Conservation (phyloP, 2,113 vertebrate genomes). For the Ochotona princeps region DNA sequence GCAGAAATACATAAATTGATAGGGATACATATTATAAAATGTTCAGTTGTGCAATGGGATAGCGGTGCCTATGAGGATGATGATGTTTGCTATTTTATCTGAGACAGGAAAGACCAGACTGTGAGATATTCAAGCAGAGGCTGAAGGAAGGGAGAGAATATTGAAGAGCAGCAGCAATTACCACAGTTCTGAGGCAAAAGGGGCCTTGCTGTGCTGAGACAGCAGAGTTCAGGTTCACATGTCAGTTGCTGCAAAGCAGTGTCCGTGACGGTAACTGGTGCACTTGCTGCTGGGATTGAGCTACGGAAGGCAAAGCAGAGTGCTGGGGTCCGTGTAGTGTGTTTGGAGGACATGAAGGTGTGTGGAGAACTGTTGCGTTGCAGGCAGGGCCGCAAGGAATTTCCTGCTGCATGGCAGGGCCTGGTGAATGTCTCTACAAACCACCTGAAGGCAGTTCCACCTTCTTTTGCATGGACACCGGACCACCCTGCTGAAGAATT, state of each 20-base stretch:
- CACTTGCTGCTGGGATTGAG: neutral
- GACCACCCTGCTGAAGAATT: too few species aligned
- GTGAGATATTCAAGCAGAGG: neutral
- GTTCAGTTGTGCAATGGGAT: neutral
- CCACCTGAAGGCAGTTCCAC: too few species aligned
- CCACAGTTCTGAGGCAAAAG: neutral
- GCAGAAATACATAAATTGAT: neutral
- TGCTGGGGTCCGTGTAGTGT: too few species aligned
- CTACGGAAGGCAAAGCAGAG: neutral
- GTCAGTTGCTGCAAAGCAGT: neutral
- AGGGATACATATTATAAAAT: neutral
- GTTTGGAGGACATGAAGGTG: too few species aligned
- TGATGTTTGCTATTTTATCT: accelerated
- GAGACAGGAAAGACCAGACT: neutral
- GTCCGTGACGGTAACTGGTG: neutral
- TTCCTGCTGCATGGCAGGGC: too few species aligned
- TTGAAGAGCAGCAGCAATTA: neutral
- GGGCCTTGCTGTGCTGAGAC: neutral
- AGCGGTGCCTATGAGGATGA: neutral
- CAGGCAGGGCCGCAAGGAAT: too few species aligned
- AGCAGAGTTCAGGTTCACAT: neutral
- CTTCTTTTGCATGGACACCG: too few species aligned
- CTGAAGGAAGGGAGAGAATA: neutral
- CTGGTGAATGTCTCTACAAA: too few species aligned
- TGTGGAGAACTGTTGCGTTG: too few species aligned